phyloP scores from a whole-genome alignment of 2,888 invertebrate species.

The Papilio elwesi region DNA sequence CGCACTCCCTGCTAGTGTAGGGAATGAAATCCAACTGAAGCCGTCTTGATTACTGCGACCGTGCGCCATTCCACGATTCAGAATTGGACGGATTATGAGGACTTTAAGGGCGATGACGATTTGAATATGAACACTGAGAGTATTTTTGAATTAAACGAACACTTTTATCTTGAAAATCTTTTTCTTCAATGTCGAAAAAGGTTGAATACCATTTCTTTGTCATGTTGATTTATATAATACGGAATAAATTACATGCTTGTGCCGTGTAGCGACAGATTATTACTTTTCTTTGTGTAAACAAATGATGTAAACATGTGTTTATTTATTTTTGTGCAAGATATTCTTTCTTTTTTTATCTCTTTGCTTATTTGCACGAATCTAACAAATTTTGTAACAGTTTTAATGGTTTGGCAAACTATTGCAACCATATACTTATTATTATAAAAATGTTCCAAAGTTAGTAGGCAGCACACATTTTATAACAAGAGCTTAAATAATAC shows the following conservation, averaged over 20 bases:
- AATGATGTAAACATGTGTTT: background rate
- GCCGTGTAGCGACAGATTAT: slow-evolving; percentile 29
- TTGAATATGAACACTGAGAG: slow-evolving; percentile 79
- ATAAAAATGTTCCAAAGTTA: background rate
- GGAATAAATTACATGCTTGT: slow-evolving; percentile 34
- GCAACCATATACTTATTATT: background rate
- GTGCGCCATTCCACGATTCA: slow-evolving; percentile 72
- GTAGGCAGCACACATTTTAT: background rate
- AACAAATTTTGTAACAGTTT: background rate
- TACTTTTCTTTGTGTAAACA: slow-evolving; percentile 34
- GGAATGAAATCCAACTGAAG: slow-evolving; percentile 78
- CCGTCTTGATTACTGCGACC: slow-evolving; percentile 80
- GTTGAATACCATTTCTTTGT: slow-evolving; percentile 64
- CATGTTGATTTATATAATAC: slow-evolving; percentile 51
- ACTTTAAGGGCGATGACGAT: slow-evolving; percentile 82
- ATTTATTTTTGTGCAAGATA: background rate
- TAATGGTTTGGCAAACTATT: background rate
- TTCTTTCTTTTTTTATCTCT: background rate
- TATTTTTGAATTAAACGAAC: slow-evolving; percentile 68
- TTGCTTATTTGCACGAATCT: background rate
- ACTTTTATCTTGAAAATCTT: slow-evolving; percentile 52
- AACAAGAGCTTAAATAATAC: background rate
- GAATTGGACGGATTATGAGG: slow-evolving; percentile 84
- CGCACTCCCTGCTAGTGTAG: slow-evolving; percentile 65
- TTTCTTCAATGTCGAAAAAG: slow-evolving; percentile 46